A percentile compares a stretch with the other conserved stretches of the same genome.
These are phyloP conservation scores for Ceuthmochares aereus DNA, from an alignment of 2,113 vertebrate genomes.

Conservation along the genomic window DNA sequence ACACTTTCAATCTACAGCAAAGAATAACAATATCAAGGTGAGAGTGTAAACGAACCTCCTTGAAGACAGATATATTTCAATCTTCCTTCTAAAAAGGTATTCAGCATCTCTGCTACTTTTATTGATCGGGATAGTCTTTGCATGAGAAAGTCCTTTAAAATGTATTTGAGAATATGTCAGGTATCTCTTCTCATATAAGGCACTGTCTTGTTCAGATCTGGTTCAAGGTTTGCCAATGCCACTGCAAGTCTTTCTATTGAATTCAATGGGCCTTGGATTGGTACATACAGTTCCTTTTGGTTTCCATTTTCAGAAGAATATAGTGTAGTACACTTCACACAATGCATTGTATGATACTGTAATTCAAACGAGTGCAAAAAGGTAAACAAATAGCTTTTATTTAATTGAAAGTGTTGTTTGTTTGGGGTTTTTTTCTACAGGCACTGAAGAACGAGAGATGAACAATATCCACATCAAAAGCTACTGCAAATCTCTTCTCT, in stretches of 20 bases:
- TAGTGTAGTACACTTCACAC: background rate
- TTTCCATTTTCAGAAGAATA: background rate
- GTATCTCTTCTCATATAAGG: background rate
- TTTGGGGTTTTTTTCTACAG: background rate
- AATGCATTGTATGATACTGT: background rate
- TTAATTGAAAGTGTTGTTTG: background rate
- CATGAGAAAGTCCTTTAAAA: background rate
- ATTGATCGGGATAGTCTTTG: background rate
- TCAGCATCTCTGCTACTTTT: background rate
- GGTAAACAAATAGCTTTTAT: constrained; percentile 66
- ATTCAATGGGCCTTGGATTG: background rate
- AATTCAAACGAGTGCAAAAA: background rate
- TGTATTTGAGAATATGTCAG: background rate
- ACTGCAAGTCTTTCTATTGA: background rate
- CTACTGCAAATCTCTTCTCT: background rate
- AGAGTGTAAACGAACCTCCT: background rate
- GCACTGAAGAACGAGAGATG: background rate
- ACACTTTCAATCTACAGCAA: background rate
- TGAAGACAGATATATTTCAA: background rate
- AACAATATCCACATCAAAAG: background rate
- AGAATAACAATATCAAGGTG: background rate
- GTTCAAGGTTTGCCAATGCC: background rate
- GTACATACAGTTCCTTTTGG: background rate
- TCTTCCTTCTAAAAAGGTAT: background rate
- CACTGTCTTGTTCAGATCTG: background rate